phyloP scores from a whole-genome alignment of 2,797 vertebrate species.

The Micropoecilia bifurca region DNA sequence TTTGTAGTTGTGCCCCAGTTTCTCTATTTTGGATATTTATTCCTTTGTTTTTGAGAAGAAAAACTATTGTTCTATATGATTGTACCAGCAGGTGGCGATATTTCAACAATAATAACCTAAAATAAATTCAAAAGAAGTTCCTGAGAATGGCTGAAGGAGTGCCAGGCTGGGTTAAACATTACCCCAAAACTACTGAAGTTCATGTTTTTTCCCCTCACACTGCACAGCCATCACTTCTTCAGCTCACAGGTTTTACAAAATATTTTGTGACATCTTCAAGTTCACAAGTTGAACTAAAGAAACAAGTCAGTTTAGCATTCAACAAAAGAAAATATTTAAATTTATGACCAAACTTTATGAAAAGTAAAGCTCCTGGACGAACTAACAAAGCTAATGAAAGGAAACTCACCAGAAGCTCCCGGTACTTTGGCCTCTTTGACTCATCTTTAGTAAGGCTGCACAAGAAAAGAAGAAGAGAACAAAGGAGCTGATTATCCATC shows the following conservation, averaged over 20 bases:
- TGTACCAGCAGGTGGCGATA: not conserved
- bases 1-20: not conserved
- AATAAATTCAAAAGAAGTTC: too few relatives aligned
- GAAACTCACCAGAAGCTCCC: slow-evolving; percentile 96
- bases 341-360: not conserved
- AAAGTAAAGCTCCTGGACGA: not conserved
- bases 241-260: not conserved
- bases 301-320: not conserved
- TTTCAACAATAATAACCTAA: not conserved
- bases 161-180: not conserved
- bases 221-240: not conserved
- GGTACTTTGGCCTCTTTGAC: slow-evolving; percentile 99
- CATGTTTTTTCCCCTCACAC: not conserved
- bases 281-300: not conserved
- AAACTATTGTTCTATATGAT: not conserved
- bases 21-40: not conserved
- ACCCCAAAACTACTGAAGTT: not conserved
- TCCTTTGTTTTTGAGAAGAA: not conserved
- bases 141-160: not conserved
- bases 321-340: not conserved
- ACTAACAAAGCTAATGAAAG: not conserved
- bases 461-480: slow-evolving; percentile 28
- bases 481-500: not conserved
- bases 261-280: not conserved
- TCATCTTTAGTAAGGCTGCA: slow-evolving; percentile 99